These are phyloP conservation scores for Lasioglossum albipes DNA, from an alignment of 1,140 invertebrate species.

Conservation along the genomic window DNA sequence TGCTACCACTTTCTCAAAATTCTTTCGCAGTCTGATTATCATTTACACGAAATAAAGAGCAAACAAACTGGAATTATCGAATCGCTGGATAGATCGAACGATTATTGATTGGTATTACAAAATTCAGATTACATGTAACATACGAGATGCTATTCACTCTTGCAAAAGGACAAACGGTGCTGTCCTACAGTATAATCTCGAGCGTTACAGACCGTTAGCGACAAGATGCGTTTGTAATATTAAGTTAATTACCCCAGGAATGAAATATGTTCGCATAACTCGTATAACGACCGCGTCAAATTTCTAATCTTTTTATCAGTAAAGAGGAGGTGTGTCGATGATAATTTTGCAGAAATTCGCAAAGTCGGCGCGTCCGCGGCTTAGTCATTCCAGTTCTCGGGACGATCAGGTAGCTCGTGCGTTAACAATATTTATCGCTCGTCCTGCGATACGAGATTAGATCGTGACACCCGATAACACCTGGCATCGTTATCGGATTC, in stretches of 20 bases:
- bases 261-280: slow-evolving; percentile 1
- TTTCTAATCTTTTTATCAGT: neutral
- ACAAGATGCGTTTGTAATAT: neutral
- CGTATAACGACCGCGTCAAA: neutral
- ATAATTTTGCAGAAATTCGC: neutral
- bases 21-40: neutral
- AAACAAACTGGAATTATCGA: neutral
- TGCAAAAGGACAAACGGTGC: neutral
- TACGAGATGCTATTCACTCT: neutral
- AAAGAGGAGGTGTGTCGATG: neutral
- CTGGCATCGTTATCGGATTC: slow-evolving; percentile 21
- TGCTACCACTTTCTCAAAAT: too few relatives aligned
- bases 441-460: slow-evolving; percentile 11
- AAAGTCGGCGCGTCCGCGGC: neutral
- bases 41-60: neutral
- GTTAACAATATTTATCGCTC: slow-evolving; percentile 39
- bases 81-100: neutral
- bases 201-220: neutral
- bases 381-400: too few relatives aligned
- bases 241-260: neutral
- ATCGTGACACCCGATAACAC: slow-evolving; percentile 28
- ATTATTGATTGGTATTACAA: neutral
- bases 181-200: neutral
- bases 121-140: neutral
- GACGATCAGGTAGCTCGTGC: neutral